Conservation (phyloP, 1,140 invertebrate genomes). For the Ladona fulva region DNA sequence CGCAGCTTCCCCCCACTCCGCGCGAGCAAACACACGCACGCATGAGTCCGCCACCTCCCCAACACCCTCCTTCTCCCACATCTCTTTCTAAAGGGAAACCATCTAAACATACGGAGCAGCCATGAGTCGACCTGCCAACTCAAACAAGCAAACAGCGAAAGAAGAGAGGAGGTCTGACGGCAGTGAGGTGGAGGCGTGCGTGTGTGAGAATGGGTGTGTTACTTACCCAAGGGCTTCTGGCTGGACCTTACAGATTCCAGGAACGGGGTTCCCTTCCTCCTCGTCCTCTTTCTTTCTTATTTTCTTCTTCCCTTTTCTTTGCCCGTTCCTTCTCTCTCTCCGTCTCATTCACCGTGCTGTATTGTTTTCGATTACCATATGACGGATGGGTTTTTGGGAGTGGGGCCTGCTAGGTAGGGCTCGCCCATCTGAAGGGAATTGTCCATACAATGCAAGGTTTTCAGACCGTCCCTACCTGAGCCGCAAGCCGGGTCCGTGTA, state of each 20-base stretch:
- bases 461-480: no score
- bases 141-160: background rate
- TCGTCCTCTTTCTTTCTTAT: background rate
- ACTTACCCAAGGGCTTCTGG: background rate
- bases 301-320: no score
- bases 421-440: no score
- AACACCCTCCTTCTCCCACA: no score
- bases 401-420: no score
- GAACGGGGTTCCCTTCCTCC: background rate
- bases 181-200: background rate
- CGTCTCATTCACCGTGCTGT: background rate
- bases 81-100: background rate
- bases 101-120: background rate
- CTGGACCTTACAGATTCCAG: background rate
- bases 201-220: background rate
- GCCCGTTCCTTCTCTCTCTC: background rate
- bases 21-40: no score
- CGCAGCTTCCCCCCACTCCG: no score
- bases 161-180: background rate
- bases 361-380: no score
- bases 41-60: no score
- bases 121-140: background rate
- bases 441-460: no score
- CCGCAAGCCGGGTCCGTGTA: no score
- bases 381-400: no score